Evolutionary conservation across 2,113 vertebrate genomes (phyloP), one percentile per base, ranked within the genome.

Genomic region (Nasalis larvatus): DNA sequence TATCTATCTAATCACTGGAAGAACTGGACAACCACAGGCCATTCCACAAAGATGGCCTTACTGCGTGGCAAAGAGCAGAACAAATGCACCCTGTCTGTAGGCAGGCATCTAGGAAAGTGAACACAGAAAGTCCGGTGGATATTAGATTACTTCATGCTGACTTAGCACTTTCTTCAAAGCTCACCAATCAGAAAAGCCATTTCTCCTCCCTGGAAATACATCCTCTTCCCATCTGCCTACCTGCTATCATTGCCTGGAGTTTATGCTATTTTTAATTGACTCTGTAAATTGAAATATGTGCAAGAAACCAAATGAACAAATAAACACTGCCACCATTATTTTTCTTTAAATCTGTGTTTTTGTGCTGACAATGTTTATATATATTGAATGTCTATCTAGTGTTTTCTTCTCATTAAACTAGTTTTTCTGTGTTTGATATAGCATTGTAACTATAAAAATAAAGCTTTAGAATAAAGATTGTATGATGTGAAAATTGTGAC

Each of bases 241-340:
- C 27, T 21, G 30, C 12, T 85, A 82, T 66, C 25, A 80, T 85
- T 80, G 5, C 17, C 25, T 3, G 54, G 30, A 66, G 56, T 78
- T 94, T 35, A 58, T 96, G 88, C 52, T 92, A 63, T 86, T 87
- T 93, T 92, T 86, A 80, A 42, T 92, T 14, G 21, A 40, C n/a
- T 80, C 54, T 77, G 8, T 78, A 84, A 93, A 32, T 84, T 76
- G 69, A 66, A 85, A 77, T 95, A 21, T 52, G 37, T 83, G 16
- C 21, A 78, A 85, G 63, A 66, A 92, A 66, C 3, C 60, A 89
- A 86, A 60, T 76, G 30, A 89, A 60, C 8, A 74, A 78, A 45
- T 17, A 63, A 49, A 10, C 8, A 78, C 4, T 14, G 54, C 8
- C 12, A 47, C 23, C 35, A 60, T 84, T 20, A n/a, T 77, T 69